Conservation (phyloP, 1,140 invertebrate genomes). For the Drosophila equinoxialis region DNA sequence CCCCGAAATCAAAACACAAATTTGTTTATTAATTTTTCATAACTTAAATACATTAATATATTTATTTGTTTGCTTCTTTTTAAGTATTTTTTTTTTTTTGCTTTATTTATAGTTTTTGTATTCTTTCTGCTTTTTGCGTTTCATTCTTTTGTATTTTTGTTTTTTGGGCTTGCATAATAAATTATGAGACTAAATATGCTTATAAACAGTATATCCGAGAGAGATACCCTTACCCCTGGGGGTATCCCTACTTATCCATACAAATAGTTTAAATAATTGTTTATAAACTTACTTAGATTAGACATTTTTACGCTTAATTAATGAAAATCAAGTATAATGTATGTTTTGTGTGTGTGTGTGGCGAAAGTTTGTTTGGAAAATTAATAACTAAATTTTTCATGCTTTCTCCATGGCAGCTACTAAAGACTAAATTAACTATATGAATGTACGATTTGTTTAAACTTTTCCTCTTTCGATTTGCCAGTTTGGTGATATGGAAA, state of each 20-base stretch:
- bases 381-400: conserved; percentile 34
- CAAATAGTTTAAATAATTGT: conserved; percentile 27
- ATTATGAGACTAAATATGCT: conserved; percentile 75
- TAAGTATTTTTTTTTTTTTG: conserved; percentile 48
- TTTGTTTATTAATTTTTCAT: conserved; percentile 78
- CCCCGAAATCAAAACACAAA: conserved; percentile 42
- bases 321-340: conserved; percentile 40
- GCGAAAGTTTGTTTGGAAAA: conserved; percentile 29
- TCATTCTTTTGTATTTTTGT: conserved; percentile 35
- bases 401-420: conserved; percentile 23
- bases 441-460: conserved; percentile 70
- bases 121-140: conserved; percentile 38
- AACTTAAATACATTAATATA: conserved; percentile 76
- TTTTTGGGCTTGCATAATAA: conserved; percentile 62
- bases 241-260: neutral
- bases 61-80: conserved; percentile 40
- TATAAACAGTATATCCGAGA: conserved; percentile 61
- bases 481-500: conserved; percentile 74
- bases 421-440: conserved; percentile 78
- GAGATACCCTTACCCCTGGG: conserved; percentile 48
- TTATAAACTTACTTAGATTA: conserved; percentile 46
- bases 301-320: conserved; percentile 35
- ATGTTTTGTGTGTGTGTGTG: conserved; percentile 36
- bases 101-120: conserved; percentile 53
- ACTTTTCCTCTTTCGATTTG: conserved; percentile 69